These are phyloP conservation scores for Syritta pipiens DNA, from an alignment of 2,888 invertebrate genomes.

Conservation along the genomic window DNA sequence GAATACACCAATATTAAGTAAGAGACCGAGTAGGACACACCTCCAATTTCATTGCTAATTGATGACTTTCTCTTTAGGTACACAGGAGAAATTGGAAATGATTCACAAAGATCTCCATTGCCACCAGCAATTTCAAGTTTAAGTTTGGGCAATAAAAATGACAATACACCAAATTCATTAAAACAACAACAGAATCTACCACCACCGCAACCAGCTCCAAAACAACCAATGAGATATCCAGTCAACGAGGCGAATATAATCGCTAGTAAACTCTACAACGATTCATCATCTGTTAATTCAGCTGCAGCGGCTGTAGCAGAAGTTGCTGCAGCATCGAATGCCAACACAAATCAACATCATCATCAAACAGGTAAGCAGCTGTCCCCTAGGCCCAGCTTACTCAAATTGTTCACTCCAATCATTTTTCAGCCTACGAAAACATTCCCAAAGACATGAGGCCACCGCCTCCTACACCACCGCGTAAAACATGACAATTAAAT, in stretches of 20 bases:
- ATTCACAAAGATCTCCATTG: constrained; percentile 79
- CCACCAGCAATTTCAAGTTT: constrained; percentile 79
- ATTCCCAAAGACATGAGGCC: constrained; percentile 80
- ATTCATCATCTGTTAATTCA: constrained; percentile 46
- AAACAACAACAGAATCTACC: constrained; percentile 64
- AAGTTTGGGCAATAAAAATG: constrained; percentile 76
- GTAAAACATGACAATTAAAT: constrained; percentile 79
- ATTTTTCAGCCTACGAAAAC: constrained; percentile 80
- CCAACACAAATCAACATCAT: constrained; percentile 69
- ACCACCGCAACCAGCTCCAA: constrained; percentile 68
- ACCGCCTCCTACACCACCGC: constrained; percentile 78
- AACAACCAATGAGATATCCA: constrained; percentile 65
- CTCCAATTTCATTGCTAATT: neutral
- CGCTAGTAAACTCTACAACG: constrained; percentile 55
- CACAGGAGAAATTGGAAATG: constrained; percentile 79
- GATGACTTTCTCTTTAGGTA: constrained; percentile 73
- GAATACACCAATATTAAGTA: constrained; percentile 80
- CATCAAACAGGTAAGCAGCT: constrained; percentile 75
- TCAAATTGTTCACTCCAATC: constrained; percentile 78
- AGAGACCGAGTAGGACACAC: constrained; percentile 61
- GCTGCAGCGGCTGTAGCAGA: constrained; percentile 63
- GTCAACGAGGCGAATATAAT: constrained; percentile 53
- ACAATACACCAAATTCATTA: constrained; percentile 61
- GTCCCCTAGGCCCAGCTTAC: constrained; percentile 76
- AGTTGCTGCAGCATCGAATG: constrained; percentile 61